These are phyloP conservation scores for Fragum sueziense DNA, from an alignment of 2,888 invertebrate species.

Conservation along the genomic window DNA sequence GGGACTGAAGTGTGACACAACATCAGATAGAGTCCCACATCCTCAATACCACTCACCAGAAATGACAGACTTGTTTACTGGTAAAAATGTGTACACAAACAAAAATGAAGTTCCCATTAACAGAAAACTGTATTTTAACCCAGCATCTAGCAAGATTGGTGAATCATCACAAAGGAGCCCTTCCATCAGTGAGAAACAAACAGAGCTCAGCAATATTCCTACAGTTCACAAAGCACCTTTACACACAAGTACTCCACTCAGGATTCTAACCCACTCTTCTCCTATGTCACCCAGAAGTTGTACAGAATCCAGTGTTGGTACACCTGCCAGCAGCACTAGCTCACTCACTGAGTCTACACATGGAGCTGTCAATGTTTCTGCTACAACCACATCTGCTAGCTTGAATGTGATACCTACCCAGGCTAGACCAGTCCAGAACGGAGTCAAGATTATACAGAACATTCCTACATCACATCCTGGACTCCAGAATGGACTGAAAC, in stretches of 20 bases:
- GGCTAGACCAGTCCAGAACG: not conserved
- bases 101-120: constrained; percentile 10
- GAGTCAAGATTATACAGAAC: constrained; percentile 3
- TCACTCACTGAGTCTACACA: not conserved
- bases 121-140: constrained; percentile 11
- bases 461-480: not conserved
- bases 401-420: not conserved
- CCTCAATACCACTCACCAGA: constrained; percentile 21
- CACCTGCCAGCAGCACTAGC: not conserved
- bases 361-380: not conserved
- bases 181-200: not conserved
- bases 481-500: not conserved
- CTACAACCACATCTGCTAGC: not conserved
- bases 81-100: not conserved
- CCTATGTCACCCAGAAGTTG: not conserved
- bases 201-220: not conserved
- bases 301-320: constrained; percentile 4
- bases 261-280: constrained; percentile 12
- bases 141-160: not conserved
- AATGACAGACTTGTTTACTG: constrained; percentile 5
- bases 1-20: constrained; percentile 13
- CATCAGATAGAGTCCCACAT: not conserved
- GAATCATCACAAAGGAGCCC: not conserved
- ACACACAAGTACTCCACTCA: constrained; percentile 4
- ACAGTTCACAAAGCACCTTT: not conserved